Evolutionary conservation across 2,113 vertebrate species (phyloP).

Genomic region (Peromyscus polionotus): DNA sequence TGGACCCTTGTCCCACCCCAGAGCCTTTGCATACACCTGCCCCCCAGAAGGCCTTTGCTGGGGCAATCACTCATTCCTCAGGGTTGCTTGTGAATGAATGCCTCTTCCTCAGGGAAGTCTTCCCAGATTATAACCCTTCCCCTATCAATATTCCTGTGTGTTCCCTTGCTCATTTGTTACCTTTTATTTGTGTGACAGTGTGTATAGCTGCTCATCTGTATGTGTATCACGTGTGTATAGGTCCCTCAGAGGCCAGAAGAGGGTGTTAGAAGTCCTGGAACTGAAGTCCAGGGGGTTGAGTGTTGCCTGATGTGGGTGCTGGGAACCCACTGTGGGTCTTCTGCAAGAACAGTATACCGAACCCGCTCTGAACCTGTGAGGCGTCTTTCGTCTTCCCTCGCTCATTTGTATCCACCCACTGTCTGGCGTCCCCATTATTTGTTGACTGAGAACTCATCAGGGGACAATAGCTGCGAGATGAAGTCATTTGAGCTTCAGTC

Average conservation of each 20-base stretch:
- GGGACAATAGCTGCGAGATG: neutral
- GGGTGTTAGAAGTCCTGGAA: neutral
- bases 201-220: neutral
- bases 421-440: neutral
- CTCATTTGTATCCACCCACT: neutral
- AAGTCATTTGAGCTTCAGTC: neutral
- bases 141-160: neutral
- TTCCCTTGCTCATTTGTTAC: neutral
- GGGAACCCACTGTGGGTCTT: neutral
- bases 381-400: neutral
- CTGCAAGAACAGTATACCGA: neutral
- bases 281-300: neutral
- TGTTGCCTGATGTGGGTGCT: neutral
- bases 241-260: neutral
- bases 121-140: neutral
- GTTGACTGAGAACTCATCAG: neutral
- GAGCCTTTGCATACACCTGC: neutral
- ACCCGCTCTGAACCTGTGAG: neutral
- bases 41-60: neutral
- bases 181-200: neutral
- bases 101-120: constrained; percentile 6
- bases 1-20: neutral
- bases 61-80: neutral
- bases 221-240: neutral
- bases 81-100: neutral